Conservation (phyloP, 2,113 vertebrate genomes). For the Bubo scandiacus region DNA sequence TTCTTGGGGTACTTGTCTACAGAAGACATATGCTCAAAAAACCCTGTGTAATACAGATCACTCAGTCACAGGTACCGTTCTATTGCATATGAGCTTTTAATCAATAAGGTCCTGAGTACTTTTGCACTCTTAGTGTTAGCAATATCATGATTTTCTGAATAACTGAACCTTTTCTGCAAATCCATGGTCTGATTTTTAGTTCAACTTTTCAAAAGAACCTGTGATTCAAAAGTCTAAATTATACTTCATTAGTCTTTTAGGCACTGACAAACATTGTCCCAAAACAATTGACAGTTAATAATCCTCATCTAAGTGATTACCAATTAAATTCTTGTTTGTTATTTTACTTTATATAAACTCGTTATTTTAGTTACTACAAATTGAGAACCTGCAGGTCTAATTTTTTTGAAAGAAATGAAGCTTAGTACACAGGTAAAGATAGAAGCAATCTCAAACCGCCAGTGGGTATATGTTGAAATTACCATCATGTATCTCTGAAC, state of each 20-base stretch:
- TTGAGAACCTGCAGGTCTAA: background rate
- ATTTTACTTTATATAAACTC: background rate
- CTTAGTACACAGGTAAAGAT: background rate
- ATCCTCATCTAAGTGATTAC: background rate
- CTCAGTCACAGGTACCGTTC: background rate
- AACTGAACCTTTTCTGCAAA: background rate
- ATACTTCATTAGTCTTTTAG: background rate
- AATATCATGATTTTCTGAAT: background rate
- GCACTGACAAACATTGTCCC: background rate
- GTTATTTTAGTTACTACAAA: background rate
- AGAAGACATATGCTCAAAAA: background rate
- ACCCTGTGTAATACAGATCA: fast-evolving
- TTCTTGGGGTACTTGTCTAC: background rate
- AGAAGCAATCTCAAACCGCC: background rate
- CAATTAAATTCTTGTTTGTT: background rate
- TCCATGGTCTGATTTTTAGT: background rate
- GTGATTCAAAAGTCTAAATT: background rate
- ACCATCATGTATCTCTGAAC: background rate
- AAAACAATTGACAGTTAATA: background rate
- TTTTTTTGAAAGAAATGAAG: background rate
- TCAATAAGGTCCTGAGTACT: background rate
- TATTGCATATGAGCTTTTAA: background rate
- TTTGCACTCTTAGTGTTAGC: background rate
- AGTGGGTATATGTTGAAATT: background rate
- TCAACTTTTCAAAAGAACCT: background rate